Percentiles rank a stretch among this genome's conserved stretches.
These are phyloP conservation scores for Rhogogaster chlorosoma DNA, from an alignment of 2,888 invertebrate species.

Conservation along the genomic window DNA sequence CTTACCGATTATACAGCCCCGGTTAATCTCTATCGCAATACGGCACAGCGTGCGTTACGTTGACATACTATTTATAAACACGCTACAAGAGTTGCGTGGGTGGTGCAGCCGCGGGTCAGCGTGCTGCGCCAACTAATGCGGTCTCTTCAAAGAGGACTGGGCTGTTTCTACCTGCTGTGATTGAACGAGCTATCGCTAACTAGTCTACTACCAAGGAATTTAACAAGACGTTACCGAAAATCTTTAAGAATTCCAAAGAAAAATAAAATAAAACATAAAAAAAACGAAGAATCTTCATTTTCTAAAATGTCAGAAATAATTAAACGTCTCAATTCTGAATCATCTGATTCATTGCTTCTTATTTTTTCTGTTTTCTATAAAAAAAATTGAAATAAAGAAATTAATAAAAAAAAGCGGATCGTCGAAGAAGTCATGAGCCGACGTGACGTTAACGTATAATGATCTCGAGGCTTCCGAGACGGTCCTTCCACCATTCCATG, in stretches of 20 bases:
- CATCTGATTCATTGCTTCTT: neutral
- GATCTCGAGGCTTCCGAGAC: slow-evolving; percentile 63
- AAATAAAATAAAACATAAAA: neutral
- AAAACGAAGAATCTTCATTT: neutral
- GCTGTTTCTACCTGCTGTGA: slow-evolving; percentile 40
- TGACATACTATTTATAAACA: slow-evolving; percentile 76
- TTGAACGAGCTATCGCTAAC: slow-evolving; percentile 42
- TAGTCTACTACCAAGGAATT: slow-evolving; percentile 16
- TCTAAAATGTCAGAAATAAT: neutral
- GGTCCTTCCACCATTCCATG: slow-evolving; percentile 61
- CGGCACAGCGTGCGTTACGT: slow-evolving; percentile 70
- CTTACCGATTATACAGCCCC: slow-evolving; percentile 41
- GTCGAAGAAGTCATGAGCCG: neutral
- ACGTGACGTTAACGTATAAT: slow-evolving; percentile 57
- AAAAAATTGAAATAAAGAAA: neutral
- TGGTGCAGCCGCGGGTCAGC: slow-evolving; percentile 62
- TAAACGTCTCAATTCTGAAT: neutral
- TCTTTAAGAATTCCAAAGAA: neutral
- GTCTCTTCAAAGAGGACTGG: slow-evolving; percentile 6
- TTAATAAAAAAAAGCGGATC: neutral
- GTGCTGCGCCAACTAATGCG: neutral
- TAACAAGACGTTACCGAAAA: neutral
- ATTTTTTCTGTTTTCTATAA: neutral
- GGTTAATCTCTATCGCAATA: slow-evolving; percentile 74
- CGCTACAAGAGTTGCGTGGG: slow-evolving; percentile 64